phyloP scores from a whole-genome alignment of 2,797 vertebrate genomes.

The Psittacula derbiana region DNA sequence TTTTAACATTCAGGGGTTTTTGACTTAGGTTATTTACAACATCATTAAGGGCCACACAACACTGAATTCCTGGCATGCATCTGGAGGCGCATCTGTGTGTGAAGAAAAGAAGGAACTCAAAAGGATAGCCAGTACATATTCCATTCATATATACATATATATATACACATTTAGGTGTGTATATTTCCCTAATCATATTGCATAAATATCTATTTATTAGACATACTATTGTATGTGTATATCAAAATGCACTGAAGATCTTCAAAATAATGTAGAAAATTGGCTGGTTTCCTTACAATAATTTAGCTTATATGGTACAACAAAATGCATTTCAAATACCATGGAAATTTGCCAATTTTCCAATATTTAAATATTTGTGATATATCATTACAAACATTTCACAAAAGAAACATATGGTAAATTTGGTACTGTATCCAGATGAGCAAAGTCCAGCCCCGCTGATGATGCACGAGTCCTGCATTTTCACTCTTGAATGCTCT shows the following conservation, averaged over 20 bases:
- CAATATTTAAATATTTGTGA: constrained; percentile 26
- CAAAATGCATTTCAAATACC: constrained; percentile 1
- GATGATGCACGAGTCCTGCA: background rate
- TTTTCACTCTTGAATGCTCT: background rate
- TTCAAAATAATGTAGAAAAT: constrained; percentile 22
- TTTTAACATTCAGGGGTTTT: background rate
- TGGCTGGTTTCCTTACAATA: background rate
- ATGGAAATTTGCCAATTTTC: constrained; percentile 31
- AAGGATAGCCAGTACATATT: background rate
- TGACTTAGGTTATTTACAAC: background rate
- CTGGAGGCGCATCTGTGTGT: background rate
- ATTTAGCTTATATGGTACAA: background rate
- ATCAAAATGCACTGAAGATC: background rate
- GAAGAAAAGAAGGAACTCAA: background rate
- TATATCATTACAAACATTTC: constrained; percentile 38
- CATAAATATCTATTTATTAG: background rate
- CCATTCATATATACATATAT: background rate
- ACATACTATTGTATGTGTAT: background rate
- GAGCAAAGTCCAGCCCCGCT: background rate
- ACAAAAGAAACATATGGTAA: constrained; percentile 22
- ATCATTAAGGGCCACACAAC: background rate
- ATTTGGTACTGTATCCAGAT: constrained; percentile 36
- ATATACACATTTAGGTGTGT: background rate
- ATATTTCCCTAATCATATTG: background rate
- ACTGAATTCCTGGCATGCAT: background rate